These are phyloP conservation scores for Threskiornis aethiopicus DNA, from an alignment of 2,797 vertebrate genomes.

Conservation along the genomic window DNA sequence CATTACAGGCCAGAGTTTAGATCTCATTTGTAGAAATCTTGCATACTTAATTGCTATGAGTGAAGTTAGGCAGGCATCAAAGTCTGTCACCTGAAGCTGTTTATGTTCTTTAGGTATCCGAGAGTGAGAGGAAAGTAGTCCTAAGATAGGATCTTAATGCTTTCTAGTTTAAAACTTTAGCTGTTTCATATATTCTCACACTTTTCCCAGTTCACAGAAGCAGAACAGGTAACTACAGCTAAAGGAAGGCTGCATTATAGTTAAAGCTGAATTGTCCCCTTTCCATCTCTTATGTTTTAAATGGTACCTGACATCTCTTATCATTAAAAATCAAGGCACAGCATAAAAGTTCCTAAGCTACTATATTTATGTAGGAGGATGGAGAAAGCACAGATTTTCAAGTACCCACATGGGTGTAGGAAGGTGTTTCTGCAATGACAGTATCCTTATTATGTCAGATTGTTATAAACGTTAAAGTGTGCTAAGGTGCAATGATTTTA, in stretches of 20 bases:
- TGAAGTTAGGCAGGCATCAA: background rate
- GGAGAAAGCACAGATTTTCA: constrained; percentile 62
- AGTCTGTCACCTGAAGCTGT: background rate
- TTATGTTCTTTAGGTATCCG: background rate
- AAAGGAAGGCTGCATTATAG: background rate
- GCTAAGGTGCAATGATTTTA: constrained; percentile 25
- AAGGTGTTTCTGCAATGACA: constrained; percentile 60
- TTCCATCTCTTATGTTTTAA: constrained; percentile 33
- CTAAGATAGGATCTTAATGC: background rate
- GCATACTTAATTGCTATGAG: background rate
- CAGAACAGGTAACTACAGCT: background rate
- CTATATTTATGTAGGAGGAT: constrained; percentile 50
- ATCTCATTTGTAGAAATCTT: background rate
- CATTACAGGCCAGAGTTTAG: background rate
- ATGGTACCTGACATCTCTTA: constrained; percentile 41
- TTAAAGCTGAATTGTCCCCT: constrained; percentile 11
- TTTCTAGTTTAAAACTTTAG: background rate
- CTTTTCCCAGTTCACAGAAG: background rate
- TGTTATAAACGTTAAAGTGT: constrained; percentile 33
- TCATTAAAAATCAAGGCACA: constrained; percentile 60
- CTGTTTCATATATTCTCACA: background rate
- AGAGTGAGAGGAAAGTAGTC: background rate
- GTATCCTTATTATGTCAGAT: constrained; percentile 64
- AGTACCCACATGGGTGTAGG: constrained; percentile 57
- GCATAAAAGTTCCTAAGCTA: constrained; percentile 50